Conservation (phyloP, 2,113 vertebrate genomes). For the Halichoerus grypus region DNA sequence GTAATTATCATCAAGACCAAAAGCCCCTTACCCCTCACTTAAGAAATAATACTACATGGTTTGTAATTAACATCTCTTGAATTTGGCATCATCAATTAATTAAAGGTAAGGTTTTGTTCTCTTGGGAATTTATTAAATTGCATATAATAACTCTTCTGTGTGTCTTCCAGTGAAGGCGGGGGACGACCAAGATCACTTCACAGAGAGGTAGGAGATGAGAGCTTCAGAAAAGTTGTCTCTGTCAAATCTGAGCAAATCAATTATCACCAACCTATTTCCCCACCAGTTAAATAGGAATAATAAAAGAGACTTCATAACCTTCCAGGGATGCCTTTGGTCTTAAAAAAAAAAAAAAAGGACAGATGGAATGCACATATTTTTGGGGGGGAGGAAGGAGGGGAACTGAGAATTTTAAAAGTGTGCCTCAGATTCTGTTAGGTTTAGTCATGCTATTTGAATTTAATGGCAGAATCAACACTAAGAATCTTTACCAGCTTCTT, state of each 20-base stretch:
- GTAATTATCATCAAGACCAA: slow-evolving; percentile 36
- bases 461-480: slow-evolving; percentile 55
- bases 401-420: slow-evolving; percentile 9
- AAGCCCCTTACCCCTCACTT: slow-evolving; percentile 1
- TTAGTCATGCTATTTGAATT: slow-evolving; percentile 49
- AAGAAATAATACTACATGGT: background rate
- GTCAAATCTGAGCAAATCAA: slow-evolving; percentile 64
- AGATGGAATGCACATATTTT: slow-evolving; percentile 67
- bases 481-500: slow-evolving; percentile 43
- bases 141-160: slow-evolving; percentile 30
- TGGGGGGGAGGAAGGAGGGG: fast-evolving
- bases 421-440: slow-evolving; percentile 32
- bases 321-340: slow-evolving; percentile 50
- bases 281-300: slow-evolving; percentile 30
- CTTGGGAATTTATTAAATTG: slow-evolving; percentile 64
- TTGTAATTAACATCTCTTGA: slow-evolving; percentile 66
- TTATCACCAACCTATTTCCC: slow-evolving; percentile 46
- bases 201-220: background rate
- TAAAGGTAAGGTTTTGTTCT: slow-evolving; percentile 61
- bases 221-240: background rate
- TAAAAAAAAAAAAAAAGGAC: slow-evolving; percentile 30
- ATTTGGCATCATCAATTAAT: slow-evolving; percentile 66
- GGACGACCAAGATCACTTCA: background rate
- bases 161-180: background rate
- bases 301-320: slow-evolving; percentile 55